Evolutionary conservation across 2,888 invertebrate genomes (phyloP).

Genomic region (Lasioglossum figueresi): DNA sequence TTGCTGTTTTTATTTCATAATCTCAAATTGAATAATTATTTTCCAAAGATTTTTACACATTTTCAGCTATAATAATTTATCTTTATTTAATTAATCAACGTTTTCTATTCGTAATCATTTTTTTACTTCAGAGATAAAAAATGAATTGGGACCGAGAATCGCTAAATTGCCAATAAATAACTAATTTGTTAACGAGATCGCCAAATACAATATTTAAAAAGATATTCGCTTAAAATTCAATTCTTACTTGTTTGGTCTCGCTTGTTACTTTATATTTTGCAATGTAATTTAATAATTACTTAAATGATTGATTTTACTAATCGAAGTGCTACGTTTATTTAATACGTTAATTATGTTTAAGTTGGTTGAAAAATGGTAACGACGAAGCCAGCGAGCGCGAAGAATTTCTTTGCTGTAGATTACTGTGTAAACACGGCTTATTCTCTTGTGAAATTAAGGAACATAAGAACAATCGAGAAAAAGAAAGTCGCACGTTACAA

Average conservation of each 20-base stretch:
- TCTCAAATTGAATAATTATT: not conserved
- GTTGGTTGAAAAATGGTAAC: not conserved
- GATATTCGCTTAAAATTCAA: not conserved
- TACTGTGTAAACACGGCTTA: not conserved
- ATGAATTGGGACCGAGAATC: too few relatives aligned
- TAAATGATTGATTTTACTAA: not conserved
- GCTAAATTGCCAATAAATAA: too few relatives aligned
- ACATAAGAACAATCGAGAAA: constrained; percentile 1
- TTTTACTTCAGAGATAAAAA: not conserved
- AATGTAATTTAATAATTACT: not conserved
- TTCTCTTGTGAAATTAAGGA: not conserved
- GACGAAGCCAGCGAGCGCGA: not conserved
- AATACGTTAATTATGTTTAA: not conserved
- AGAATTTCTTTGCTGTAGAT: not conserved
- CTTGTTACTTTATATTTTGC: too few relatives aligned
- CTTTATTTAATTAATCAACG: not conserved
- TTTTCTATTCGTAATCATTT: not conserved
- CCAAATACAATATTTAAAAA: not conserved
- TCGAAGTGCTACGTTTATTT: not conserved
- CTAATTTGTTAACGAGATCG: too few relatives aligned
- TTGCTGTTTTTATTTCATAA: not conserved
- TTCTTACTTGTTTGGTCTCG: too few relatives aligned
- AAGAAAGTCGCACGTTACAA: constrained; percentile 32
- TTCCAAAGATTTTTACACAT: not conserved
- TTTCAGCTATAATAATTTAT: not conserved